Evolutionary conservation across 2,113 vertebrate species (phyloP).

Genomic region (Ptychochromis oligacanthus): DNA sequence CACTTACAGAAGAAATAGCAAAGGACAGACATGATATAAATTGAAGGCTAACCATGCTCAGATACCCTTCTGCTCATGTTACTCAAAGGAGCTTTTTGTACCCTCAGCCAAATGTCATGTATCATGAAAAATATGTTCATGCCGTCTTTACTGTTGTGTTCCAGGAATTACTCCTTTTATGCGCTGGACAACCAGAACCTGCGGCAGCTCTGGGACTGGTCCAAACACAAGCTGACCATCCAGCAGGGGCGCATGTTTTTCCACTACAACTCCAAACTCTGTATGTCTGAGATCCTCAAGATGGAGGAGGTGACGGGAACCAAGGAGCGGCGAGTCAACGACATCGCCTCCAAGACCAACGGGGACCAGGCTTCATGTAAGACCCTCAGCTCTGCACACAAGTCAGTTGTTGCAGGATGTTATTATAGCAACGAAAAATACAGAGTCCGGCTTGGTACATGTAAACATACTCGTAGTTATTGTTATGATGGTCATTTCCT

Average conservation of each 20-base stretch:
- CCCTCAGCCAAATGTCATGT: neutral
- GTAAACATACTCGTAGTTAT: slow-evolving; percentile 30
- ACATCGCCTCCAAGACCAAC: slow-evolving; percentile 91
- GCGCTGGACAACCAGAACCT: slow-evolving; percentile 97
- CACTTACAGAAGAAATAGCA: slow-evolving; percentile 7
- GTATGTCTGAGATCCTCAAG: slow-evolving; percentile 89
- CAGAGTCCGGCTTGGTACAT: neutral
- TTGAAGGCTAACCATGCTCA: slow-evolving; percentile 20
- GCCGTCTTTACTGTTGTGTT: neutral
- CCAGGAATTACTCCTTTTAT: slow-evolving; percentile 95
- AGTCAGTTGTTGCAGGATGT: slow-evolving; percentile 2
- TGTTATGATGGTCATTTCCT: slow-evolving; percentile 56
- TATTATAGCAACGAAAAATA: slow-evolving; percentile 27
- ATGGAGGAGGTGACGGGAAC: slow-evolving; percentile 94
- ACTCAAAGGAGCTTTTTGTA: neutral
- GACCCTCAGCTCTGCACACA: slow-evolving; percentile 33
- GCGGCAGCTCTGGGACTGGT: slow-evolving; percentile 98
- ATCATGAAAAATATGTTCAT: slow-evolving; percentile 23
- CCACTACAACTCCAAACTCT: slow-evolving; percentile 95
- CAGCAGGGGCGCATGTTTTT: slow-evolving; percentile 91
- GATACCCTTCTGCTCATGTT: slow-evolving; percentile 18
- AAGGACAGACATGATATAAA: slow-evolving; percentile 14
- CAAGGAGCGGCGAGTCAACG: slow-evolving; percentile 86
- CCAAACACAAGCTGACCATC: slow-evolving; percentile 94
- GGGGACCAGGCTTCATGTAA: slow-evolving; percentile 98